Conservation (phyloP, 2,113 vertebrate species). For the Scolopax mira region DNA sequence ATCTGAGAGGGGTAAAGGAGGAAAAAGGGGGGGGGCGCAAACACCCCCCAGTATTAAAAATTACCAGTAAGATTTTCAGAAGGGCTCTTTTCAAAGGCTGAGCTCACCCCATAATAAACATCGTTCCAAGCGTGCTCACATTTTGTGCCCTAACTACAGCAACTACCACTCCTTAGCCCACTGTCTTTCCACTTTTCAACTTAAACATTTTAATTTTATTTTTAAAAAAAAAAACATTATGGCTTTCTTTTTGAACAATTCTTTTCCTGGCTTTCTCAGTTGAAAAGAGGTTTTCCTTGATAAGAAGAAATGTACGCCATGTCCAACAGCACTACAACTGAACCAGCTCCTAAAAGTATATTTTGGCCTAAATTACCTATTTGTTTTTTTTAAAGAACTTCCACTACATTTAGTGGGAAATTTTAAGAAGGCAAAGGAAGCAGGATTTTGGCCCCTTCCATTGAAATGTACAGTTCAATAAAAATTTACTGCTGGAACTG, state of each 20-base stretch:
- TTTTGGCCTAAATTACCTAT: not conserved
- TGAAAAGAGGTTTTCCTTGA: not conserved
- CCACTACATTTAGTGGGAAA: not conserved
- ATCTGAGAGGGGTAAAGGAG: not conserved
- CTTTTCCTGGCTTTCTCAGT: not conserved
- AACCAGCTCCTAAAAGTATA: not conserved
- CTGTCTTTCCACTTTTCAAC: not conserved
- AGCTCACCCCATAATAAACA: fast-evolving
- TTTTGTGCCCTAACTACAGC: not conserved
- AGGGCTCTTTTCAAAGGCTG: not conserved
- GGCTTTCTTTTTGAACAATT: not conserved
- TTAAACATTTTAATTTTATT: not conserved
- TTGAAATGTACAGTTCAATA: not conserved
- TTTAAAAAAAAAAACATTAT: too few species aligned
- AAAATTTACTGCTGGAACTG: not conserved
- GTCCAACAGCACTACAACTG: not conserved
- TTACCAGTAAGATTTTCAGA: not conserved
- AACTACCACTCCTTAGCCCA: not conserved
- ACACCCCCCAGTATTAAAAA: too few species aligned
- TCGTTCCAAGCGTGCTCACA: not conserved
- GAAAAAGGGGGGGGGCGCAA: too few species aligned
- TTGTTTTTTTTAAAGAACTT: not conserved
- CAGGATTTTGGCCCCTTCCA: not conserved
- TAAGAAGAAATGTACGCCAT: not conserved
- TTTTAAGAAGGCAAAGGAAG: not conserved